Evolutionary conservation across 2,113 vertebrate species (phyloP), one percentile per base, ranked within the genome.

Genomic region (Muntiacus muntjak): DNA sequence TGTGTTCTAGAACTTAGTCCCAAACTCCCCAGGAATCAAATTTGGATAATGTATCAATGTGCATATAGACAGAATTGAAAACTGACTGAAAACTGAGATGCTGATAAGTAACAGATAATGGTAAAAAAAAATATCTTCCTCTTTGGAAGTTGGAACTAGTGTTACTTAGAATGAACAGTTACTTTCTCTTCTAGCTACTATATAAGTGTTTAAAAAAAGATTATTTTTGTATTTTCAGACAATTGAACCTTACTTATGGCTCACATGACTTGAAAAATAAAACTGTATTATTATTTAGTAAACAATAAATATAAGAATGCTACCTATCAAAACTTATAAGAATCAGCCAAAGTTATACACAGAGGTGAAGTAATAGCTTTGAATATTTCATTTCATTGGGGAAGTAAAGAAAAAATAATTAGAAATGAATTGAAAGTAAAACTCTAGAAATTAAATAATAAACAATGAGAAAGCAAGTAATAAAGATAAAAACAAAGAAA

Each of bases 341-440:
- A 57, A 9, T 55, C 79, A 97, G 79, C 95, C 90, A 97, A 88
- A 93, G 93, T 67, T 94, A 82, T 64, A 95, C 10, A 82, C 28
- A 71, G 67, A 97, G 87, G 94, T 96, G 43, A 96, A 97, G 26
- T 78, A 89, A 89, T 96, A 97, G 87, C 62, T 43, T 79, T 94
- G 89, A 94, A 57, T 86, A 62, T 79, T 97, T n/a, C 16, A 84
- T 93, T 90, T 95, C 7, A 9, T 81, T 79, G 10, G 15, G 19
- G 0, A 52, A 81, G 28, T 36, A 87, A 60, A 93, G n/a, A 87
- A 60, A 91, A 36, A 14, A 64, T 84, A 67, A 64, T 16, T 78
- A 60, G 3, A 85, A 95, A 82, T 71, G 12, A 89, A 62, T 82
- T 86, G 40, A 87, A 96, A 95, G 11, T 55, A 40, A 93, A 97